phyloP scores from a whole-genome alignment of 1,140 invertebrate species.

The Apis mellifera region DNA sequence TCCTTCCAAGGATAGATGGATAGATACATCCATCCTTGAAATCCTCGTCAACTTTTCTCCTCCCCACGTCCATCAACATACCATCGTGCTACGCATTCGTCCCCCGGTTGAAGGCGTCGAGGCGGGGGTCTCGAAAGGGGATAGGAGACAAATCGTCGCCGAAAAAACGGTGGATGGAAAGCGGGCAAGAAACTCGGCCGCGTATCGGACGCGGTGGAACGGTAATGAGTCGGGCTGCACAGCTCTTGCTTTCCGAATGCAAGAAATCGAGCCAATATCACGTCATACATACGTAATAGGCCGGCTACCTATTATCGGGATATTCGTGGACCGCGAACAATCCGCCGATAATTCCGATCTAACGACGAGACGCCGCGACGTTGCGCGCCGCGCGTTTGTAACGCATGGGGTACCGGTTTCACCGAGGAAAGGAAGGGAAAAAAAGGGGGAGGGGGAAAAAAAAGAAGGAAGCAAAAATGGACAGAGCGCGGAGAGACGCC shows the following conservation, averaged over 20 bases:
- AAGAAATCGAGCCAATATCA: constrained; percentile 51
- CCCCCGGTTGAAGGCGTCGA: too few relatives aligned
- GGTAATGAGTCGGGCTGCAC: constrained; percentile 38
- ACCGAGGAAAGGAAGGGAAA: background rate
- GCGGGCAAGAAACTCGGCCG: background rate
- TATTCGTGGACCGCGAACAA: constrained; percentile 73
- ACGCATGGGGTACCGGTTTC: background rate
- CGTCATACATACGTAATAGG: constrained; percentile 64
- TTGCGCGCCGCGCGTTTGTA: background rate
- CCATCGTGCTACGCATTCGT: too few relatives aligned
- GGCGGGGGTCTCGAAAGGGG: background rate
- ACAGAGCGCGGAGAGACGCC: background rate
- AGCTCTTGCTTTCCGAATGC: constrained; percentile 30
- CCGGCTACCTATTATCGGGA: constrained; percentile 71
- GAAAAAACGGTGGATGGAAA: constrained; percentile 21
- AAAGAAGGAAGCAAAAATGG: background rate
- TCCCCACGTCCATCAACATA: too few relatives aligned
- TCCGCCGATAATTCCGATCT: constrained; percentile 68
- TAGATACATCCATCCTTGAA: background rate
- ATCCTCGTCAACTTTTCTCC: background rate
- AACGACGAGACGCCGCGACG: constrained; percentile 44
- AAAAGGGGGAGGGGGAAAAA: too few relatives aligned
- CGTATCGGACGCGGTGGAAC: constrained; percentile 34
- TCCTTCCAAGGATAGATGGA: too few relatives aligned
- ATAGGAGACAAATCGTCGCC: constrained; percentile 1